phyloP scores from a whole-genome alignment of 2,113 vertebrate species.

The Galbula dea region DNA sequence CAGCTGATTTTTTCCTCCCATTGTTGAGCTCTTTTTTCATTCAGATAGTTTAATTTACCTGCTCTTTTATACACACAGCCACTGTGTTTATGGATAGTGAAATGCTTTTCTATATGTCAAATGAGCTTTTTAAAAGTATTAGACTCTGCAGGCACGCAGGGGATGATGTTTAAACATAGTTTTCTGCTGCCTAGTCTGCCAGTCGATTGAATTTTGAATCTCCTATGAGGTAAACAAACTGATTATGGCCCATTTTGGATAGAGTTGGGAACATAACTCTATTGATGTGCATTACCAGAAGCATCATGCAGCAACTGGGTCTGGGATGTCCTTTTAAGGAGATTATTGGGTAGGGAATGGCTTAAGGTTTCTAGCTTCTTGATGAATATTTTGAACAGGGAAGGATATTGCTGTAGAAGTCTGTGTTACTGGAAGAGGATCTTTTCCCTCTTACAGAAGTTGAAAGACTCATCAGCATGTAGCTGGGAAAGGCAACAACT shows the following conservation, averaged over 20 bases:
- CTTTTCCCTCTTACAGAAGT: neutral
- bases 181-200: slow-evolving; percentile 54
- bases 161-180: slow-evolving; percentile 74
- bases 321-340: neutral
- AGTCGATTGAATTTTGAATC: slow-evolving; percentile 64
- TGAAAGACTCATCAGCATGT: neutral
- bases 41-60: slow-evolving; percentile 56
- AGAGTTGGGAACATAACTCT: slow-evolving; percentile 32
- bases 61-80: slow-evolving; percentile 51
- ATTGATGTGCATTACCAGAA: neutral
- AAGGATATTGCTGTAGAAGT: neutral
- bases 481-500: neutral
- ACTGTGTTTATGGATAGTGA: slow-evolving; percentile 46
- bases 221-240: slow-evolving; percentile 63
- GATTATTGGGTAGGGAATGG: neutral
- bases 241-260: slow-evolving; percentile 63
- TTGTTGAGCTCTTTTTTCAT: slow-evolving; percentile 43
- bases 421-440: neutral
- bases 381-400: slow-evolving; percentile 15
- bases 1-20: neutral
- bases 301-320: neutral
- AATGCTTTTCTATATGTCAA: slow-evolving; percentile 56
- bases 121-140: slow-evolving; percentile 66
- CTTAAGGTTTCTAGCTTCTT: slow-evolving; percentile 4
- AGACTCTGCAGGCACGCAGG: slow-evolving; percentile 50